These are phyloP conservation scores for Bombus soroeensis DNA, from an alignment of 1,140 invertebrate genomes.

Conservation along the genomic window DNA sequence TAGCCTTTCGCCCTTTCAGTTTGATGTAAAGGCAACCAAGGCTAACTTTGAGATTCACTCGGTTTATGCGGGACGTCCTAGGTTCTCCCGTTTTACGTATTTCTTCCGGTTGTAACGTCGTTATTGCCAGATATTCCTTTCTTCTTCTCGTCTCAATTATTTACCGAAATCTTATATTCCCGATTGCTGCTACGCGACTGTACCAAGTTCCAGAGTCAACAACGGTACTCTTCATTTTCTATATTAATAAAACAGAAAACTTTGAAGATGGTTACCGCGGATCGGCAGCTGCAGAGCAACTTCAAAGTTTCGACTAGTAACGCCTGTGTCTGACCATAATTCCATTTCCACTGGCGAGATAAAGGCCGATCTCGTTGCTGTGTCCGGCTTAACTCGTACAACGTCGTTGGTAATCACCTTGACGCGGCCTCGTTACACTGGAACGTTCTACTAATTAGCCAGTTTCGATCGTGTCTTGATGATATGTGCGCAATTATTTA, in stretches of 20 bases:
- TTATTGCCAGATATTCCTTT: not conserved
- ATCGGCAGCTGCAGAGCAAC: not conserved
- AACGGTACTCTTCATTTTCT: not conserved
- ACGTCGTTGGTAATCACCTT: conserved; percentile 42
- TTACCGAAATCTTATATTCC: too few species aligned
- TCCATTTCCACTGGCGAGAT: not conserved
- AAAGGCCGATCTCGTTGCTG: not conserved
- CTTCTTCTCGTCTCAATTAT: not conserved
- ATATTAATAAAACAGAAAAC: not conserved
- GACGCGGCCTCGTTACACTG: not conserved
- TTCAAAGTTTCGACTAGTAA: not conserved
- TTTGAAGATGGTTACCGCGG: not conserved
- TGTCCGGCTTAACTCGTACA: not conserved
- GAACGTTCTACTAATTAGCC: conserved; percentile 54
- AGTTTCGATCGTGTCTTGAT: conserved; percentile 50
- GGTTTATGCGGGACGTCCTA: not conserved
- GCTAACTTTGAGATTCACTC: not conserved
- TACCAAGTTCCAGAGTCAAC: too few species aligned
- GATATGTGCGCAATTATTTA: conserved; percentile 66
- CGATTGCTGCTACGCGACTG: too few species aligned
- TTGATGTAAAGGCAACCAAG: not conserved
- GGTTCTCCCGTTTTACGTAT: not conserved
- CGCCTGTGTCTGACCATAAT: not conserved
- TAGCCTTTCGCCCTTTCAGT: not conserved
- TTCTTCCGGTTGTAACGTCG: not conserved